phyloP scores from a whole-genome alignment of 2,797 vertebrate genomes.

The Coccyzus lansbergi region DNA sequence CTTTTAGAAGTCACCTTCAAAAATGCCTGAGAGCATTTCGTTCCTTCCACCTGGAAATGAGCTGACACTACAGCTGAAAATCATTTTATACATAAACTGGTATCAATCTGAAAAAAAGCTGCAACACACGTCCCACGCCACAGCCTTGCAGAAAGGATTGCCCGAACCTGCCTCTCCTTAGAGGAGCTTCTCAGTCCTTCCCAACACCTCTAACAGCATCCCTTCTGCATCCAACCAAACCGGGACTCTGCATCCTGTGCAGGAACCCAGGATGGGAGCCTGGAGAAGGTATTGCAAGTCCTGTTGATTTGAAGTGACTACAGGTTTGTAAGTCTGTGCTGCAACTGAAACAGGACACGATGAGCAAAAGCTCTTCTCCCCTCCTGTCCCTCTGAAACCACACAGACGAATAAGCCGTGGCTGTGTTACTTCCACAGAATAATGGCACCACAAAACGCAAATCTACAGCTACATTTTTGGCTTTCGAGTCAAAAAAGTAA shows the following conservation, averaged over 20 bases:
- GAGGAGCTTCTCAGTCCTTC: not conserved
- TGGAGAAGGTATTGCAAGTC: not conserved
- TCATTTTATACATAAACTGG: not conserved
- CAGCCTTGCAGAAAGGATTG: not conserved
- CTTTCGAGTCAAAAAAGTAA: conserved; percentile 11
- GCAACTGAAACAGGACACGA: not conserved
- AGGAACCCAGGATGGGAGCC: not conserved
- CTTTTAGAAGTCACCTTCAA: not conserved
- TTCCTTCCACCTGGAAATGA: not conserved
- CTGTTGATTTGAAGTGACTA: not conserved
- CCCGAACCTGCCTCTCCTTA: not conserved
- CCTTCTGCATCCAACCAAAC: fast-evolving
- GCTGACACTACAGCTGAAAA: not conserved
- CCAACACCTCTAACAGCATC: fast-evolving
- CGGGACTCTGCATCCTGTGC: not conserved
- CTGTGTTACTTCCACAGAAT: not conserved
- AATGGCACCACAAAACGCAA: not conserved
- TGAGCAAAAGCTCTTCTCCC: not conserved
- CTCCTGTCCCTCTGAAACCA: not conserved
- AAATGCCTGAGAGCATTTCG: not conserved
- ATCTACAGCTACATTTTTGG: not conserved
- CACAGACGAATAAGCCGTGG: not conserved
- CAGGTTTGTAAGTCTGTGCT: not conserved
- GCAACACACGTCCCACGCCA: not conserved
- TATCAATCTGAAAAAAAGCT: not conserved